Conservation (phyloP, 2,113 vertebrate species). For the Blennius ocellaris region DNA sequence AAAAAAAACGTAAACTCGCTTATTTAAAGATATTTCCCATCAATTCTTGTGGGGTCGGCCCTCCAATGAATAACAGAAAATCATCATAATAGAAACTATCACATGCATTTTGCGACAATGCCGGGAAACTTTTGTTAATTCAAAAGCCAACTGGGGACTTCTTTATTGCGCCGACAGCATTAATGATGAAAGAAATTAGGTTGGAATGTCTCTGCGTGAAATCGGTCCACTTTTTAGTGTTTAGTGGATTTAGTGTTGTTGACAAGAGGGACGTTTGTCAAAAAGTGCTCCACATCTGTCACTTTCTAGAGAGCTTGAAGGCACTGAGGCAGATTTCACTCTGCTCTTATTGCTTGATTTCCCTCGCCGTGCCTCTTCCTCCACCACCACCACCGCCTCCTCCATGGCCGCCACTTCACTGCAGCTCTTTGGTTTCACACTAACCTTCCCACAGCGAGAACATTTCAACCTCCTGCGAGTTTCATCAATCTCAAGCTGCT, state of each 20-base stretch:
- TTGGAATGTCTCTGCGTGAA: constrained; percentile 18
- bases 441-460: constrained; percentile 76
- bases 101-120: background rate
- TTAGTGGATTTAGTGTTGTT: constrained; percentile 11
- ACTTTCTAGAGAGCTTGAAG: constrained; percentile 35
- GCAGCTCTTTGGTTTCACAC: constrained; percentile 60
- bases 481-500: constrained; percentile 70
- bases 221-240: background rate
- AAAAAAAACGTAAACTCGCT: too few species aligned
- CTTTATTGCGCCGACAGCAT: background rate
- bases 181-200: constrained; percentile 24
- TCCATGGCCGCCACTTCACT: constrained; percentile 11
- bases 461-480: constrained; percentile 80
- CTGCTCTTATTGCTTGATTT: constrained; percentile 37
- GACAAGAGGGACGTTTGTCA: constrained; percentile 25
- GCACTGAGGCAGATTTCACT: constrained; percentile 39
- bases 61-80: too few species aligned
- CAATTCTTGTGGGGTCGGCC: too few species aligned
- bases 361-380: constrained; percentile 33
- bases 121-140: background rate
- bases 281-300: constrained; percentile 37
- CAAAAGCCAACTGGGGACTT: background rate
- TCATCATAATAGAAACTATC: too few species aligned
- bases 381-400: constrained; percentile 27
- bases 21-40: too few species aligned